Evolutionary conservation across 1,140 invertebrate genomes (phyloP), one percentile per base, ranked within the genome.

Genomic region (Papilio polyxenes): DNA sequence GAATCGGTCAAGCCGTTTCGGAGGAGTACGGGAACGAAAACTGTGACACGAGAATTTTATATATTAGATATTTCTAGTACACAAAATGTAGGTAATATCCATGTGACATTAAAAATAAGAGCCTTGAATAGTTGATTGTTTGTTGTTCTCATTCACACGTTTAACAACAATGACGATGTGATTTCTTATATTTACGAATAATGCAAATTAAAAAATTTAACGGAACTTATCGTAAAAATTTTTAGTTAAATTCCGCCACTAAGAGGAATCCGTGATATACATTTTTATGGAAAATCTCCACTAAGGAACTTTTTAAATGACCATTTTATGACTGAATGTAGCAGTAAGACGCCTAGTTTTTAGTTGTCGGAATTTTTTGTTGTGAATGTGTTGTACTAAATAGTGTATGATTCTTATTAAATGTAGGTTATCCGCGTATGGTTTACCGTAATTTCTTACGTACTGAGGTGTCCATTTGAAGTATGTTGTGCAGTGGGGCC

Each of bases 401-500:
- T 37, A 40, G 72, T 81, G 3, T 13, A 15, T 11, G 20, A 23
- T 2, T n/a, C n/a, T 13, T 40, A 31, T 72, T 72, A 72, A 37
- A 37, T 72, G 23, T 72, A 15, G 65, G 31, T 40, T 37, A 72
- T 13, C 31, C 65, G 37, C 20, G 62, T 65, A 37, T 37, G 31
- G 65, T 40, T 72, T 72, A 72, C 65, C 65, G 65, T 72, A 72
- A 72, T 40, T 37, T 72, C 65, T 37, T 72, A 72, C 88, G 85
- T 40, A 89, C 89, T 88, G 77, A 85, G 83, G 78, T 87, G 84
- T 59, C 89, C 89, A 75, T 89, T 90, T 84, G 82, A 23, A 72
- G 65, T 31, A 31, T 85, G 81, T 86, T 88, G 83, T 23, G 83
- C 48, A 23, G 81, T 31, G 44, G 80, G 81, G 23, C 80, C 75